Evolutionary conservation across 30 jellyfish, hydroid and myxozoan genomes (phyloP).

Genomic region (Aurelia sp.): DNA sequence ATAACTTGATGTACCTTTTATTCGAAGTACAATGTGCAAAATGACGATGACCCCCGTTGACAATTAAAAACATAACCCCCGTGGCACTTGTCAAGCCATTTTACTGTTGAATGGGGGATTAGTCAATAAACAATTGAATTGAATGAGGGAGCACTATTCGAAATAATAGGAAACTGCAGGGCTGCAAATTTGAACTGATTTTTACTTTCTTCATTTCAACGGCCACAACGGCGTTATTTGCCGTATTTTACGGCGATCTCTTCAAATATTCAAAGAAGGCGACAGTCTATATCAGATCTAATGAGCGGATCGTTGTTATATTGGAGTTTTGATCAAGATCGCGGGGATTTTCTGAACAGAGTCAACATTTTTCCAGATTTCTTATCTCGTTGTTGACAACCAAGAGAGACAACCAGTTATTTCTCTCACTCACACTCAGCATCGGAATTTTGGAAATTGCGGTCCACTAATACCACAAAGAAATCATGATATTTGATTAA

Average conservation of each 20-base stretch:
- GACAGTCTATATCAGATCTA: no score
- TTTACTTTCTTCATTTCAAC: conserved; percentile 44
- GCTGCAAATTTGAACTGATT: conserved; percentile 11
- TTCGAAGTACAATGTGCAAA: no score
- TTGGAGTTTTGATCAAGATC: conserved; percentile 11
- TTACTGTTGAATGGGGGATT: conserved; percentile 30
- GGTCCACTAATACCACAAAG: no score
- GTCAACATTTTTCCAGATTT: not conserved
- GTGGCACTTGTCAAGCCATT: conserved; percentile 30
- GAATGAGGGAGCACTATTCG: conserved; percentile 38
- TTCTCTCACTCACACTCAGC: no score
- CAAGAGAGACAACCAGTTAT: no score
- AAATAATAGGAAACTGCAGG: conserved; percentile 36
- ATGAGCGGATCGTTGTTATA: not conserved
- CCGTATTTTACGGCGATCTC: not conserved
- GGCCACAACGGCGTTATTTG: not conserved
- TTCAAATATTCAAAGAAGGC: not conserved
- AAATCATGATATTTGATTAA: no score
- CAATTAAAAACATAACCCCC: conserved; percentile 45
- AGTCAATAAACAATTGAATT: conserved; percentile 70
- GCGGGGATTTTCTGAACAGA: not conserved
- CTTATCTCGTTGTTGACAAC: no score
- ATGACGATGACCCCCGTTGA: no score
- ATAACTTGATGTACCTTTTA: no score
- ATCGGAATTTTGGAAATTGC: no score